Base-by-base conservation (phyloP, 2,888 invertebrate species). In the Athalia circularis region DNA sequence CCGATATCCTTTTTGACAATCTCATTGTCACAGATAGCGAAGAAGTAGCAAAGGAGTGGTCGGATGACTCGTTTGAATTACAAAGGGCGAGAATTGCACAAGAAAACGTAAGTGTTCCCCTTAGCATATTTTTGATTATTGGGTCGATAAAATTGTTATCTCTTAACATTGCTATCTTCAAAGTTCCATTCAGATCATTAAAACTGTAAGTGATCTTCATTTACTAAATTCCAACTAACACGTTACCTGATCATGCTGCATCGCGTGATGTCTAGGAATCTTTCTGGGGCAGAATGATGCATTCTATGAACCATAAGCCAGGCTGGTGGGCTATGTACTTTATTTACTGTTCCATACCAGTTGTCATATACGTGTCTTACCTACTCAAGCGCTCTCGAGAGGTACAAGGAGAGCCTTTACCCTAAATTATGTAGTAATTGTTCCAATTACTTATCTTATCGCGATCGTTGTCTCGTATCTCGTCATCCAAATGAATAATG, bases 1-100 rank as follows among this genome's bases (percentile, higher is more conserved):
- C 96, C 80, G 93, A 94, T 86, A 96, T 99, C 84, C 92, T 98
- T 79, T 99, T 99, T 91, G 99, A 99, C 92, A 99, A 99, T 91
- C 92, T 99, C 77, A 92, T 99, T 80, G 93, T 99, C 79, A 96
- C 98, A 0, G 97, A 99, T 89, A 95, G 96, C 86, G 91, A 93
- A 79, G 91, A 91, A 0, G 93, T 95, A 0, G 97, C 98, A 0
- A 93, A 94, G 45, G 92, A 94, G 77, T 98, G 96, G 94, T 96
- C 98, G 0, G 92, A 92, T 54, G 94, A 95, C 81, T 97, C 97
- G 0, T 99, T 95, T 92, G 94, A 94, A 80, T 92, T 97, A 79
- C 99, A 99, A 88, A 93, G 94, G 4, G 94, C 94, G 87, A 95
- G 95, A 90, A 94, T 97, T 77, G 95, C 95, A 79, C 93, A 93